Conservation (phyloP, 2,113 vertebrate species). For the Bubo blakistoni region DNA sequence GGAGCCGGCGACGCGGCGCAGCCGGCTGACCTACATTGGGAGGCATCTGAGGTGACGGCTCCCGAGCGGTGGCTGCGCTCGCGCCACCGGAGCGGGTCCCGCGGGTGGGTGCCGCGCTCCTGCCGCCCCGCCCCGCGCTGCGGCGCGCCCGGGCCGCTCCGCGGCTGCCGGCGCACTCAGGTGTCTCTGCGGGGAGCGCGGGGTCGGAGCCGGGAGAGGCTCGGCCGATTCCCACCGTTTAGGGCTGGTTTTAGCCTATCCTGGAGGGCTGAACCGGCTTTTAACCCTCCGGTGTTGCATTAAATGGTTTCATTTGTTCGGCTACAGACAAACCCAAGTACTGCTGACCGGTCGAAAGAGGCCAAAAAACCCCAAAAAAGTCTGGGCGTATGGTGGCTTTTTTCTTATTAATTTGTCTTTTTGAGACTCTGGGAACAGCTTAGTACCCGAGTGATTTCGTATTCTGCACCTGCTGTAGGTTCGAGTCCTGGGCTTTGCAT, state of each 20-base stretch:
- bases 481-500: neutral
- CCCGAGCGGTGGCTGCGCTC: neutral
- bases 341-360: neutral
- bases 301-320: neutral
- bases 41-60: conserved; percentile 41
- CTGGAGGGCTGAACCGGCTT: neutral
- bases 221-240: neutral
- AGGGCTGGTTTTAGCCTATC: neutral
- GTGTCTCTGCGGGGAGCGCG: neutral
- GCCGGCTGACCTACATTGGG: conserved; percentile 11
- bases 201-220: neutral
- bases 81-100: neutral
- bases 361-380: accelerated
- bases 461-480: neutral
- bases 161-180: neutral
- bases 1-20: neutral
- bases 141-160: neutral
- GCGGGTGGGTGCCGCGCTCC: neutral
- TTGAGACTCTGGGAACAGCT: neutral
- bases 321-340: neutral
- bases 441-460: neutral
- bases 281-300: neutral
- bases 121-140: neutral
- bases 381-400: neutral
- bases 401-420: neutral